Base-by-base conservation (phyloP, 1,140 invertebrate species). In the Brachionus paranguensis region DNA sequence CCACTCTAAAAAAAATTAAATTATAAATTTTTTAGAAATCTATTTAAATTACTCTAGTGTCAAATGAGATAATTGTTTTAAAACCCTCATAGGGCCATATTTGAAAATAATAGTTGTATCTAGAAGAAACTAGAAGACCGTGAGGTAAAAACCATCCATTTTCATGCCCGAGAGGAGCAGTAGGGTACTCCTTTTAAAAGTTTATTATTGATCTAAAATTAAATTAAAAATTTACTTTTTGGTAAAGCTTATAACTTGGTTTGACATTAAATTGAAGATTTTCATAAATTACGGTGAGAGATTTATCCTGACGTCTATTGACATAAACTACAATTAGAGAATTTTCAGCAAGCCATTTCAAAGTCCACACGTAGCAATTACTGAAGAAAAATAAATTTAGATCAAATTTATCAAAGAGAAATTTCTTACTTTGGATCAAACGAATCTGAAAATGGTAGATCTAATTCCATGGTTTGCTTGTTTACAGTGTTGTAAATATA, bases 21-120 rank as follows among this genome's bases (percentile, higher is more conserved):
- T 50, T 3, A 64, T 55, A 27, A 37, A n/a, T 29, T 55, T 24
- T 33, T n/a, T 5, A 50, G 20, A 53, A 29, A 41, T 79, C 29
- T 14, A 12, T 60, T 45, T 45, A 0, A 60, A 60, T 10, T 81
- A 81, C 78, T 37, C 53, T 24, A n/a, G 78, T 81, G 24, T 81
- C 78, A 47, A 81, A 60, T 64, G 78, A 81, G 14, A 81, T 81
- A 5, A 81, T 81, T 24, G 53, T 14, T 64, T 60, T 64, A 17
- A 45, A 64, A 12, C 78, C 78, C 12, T 81, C 78, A 64, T 43
- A 64, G 10, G 78, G 78, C 78, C 78, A 81, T n/a, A 81, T 81
- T 81, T 81, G 78, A 64, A 81, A 81, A 47, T 64, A 81, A n/a
- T 45, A 81, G 12, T 81, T 81, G 53, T 81, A 81, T 41, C 78